Evolutionary conservation across 2,113 vertebrate species (phyloP).

Genomic region (Microcebus ravelobensis): DNA sequence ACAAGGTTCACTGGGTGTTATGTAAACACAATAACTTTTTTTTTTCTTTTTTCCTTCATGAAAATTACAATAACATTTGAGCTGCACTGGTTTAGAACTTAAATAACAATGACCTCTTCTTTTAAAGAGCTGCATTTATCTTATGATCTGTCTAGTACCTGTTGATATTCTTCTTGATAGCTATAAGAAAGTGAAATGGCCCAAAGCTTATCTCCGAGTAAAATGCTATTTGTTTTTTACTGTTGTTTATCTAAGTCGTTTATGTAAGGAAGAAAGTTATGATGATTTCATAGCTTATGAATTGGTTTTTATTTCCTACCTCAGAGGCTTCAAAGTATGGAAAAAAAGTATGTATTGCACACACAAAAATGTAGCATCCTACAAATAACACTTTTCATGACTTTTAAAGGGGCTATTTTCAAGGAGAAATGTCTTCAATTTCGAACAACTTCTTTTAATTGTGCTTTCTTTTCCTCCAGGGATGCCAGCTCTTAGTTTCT

Average conservation of each 20-base stretch:
- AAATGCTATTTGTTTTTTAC: not conserved
- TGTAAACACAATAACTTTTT: not conserved
- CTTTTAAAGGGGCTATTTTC: not conserved
- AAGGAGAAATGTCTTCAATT: slow-evolving; percentile 6
- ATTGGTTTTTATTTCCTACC: not conserved
- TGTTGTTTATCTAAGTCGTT: not conserved
- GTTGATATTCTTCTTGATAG: not conserved
- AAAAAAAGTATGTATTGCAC: not conserved
- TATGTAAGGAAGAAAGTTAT: not conserved
- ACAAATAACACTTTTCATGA: not conserved
- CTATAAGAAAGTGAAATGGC: not conserved
- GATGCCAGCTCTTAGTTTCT: not conserved
- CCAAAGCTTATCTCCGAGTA: not conserved
- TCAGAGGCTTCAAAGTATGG: not conserved
- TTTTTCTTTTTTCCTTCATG: too few relatives aligned
- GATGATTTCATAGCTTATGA: not conserved
- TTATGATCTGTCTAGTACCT: not conserved
- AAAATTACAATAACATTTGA: not conserved
- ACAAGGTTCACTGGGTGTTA: not conserved
- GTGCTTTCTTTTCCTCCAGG: not conserved
- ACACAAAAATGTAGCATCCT: not conserved
- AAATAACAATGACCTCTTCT: not conserved
- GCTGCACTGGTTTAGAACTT: not conserved
- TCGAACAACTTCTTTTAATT: not conserved
- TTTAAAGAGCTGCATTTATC: not conserved